Base-by-base conservation (phyloP, 2,113 vertebrate genomes). In the Seriola aureovittata region DNA sequence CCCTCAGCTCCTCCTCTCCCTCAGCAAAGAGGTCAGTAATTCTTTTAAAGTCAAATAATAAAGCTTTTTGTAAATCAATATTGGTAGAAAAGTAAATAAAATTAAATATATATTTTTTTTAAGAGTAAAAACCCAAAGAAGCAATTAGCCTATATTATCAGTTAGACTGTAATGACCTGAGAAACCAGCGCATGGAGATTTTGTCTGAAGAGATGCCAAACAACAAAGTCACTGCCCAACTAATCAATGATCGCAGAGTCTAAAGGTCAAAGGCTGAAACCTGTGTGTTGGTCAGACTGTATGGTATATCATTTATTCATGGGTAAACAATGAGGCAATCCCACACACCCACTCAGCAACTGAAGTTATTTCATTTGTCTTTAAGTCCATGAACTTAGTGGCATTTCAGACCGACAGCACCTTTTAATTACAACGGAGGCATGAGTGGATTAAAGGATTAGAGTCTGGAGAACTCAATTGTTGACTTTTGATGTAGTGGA, bases 391-490 rank as follows among this genome's bases (percentile, higher is more conserved):
- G 12, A 78, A 67, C 19, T 83, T 12, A 10, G 40, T 63, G 63
- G 42, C 5, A 64, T 65, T 78, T 84, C 29, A 67, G 62, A 59
- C 16, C 81, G 67, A 87, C 60, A 38, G 75, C 82, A 77, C 46
- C 54, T 75, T 85, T 80, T 76, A 76, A 92, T 90, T 77, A 85
- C 78, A 79, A 36, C 80, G 40, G 44, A 67, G 19, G 11, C 46
- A 8, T 36, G 14, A n/a, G 58, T 81, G 80, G 84, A 92, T 93
- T 92, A 89, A 81, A 65, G 71, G 89, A 91, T 93, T 90, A 92
- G 25, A 52, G 82, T 81, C 72, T 75, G n/a, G 12, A 25, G 58
- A 70, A 64, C 40, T 79, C 54, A n/a, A 36, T 40, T 71, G 8
- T 42, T 42, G 46, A 59, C 62, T 50, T 59, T 42, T 75, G 65